Evolutionary conservation across 2,797 vertebrate genomes (phyloP).

Genomic region (Prunella strophiata): DNA sequence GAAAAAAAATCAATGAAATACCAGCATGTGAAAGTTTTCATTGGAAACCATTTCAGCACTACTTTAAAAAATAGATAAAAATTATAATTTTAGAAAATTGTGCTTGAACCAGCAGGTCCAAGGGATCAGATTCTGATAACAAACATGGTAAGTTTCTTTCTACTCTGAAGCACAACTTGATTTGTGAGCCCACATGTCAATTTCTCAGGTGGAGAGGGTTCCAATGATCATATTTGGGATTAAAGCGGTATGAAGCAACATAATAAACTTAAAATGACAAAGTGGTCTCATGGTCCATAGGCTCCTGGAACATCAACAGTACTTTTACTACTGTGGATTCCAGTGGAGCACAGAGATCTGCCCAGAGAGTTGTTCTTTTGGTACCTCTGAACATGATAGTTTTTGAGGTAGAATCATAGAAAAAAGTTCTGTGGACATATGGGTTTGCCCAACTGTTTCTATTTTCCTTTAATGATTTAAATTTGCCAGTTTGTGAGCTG

Average conservation of each 20-base stretch:
- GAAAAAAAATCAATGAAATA: background rate
- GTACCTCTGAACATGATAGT: background rate
- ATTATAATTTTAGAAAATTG: background rate
- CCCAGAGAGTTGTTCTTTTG: background rate
- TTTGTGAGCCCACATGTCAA: accelerated
- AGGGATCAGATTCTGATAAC: background rate
- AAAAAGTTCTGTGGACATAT: background rate
- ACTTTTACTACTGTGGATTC: background rate
- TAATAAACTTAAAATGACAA: background rate
- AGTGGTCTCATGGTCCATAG: background rate
- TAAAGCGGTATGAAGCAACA: background rate
- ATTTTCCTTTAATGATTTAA: background rate
- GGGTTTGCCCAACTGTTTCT: background rate
- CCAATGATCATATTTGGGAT: background rate
- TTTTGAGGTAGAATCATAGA: background rate
- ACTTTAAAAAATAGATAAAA: background rate
- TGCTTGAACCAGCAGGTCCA: background rate
- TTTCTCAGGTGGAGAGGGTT: background rate
- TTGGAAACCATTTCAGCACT: background rate
- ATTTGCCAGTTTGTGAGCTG: accelerated
- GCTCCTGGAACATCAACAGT: accelerated
- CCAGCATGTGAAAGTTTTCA: background rate
- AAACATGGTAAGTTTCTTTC: background rate
- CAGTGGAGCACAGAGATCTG: background rate
- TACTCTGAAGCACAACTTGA: background rate